phyloP scores from a whole-genome alignment of 2,113 vertebrate genomes.

The Typhlomys cinereus region DNA sequence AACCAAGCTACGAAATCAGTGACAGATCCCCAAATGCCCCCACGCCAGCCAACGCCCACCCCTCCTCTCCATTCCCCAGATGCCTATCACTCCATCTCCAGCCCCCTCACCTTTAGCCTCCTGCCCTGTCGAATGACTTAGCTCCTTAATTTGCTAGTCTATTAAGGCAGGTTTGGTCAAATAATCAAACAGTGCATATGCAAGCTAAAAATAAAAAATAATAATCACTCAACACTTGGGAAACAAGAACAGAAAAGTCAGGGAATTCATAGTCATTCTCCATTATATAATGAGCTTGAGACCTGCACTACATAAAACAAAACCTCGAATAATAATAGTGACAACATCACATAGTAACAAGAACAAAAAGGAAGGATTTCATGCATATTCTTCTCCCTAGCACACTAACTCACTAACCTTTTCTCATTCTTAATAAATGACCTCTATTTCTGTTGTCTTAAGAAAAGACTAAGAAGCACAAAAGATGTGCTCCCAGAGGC shows the following conservation, averaged over 20 bases:
- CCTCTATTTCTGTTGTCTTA: not conserved
- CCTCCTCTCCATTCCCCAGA: not conserved
- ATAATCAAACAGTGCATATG: not conserved
- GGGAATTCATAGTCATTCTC: too few relatives aligned
- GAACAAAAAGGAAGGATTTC: not conserved
- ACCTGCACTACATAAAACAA: not conserved
- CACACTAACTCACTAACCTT: not conserved
- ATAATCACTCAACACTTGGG: not conserved
- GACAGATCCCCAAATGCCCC: conserved; percentile 64
- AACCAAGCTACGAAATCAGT: conserved; percentile 63
- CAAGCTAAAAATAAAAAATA: not conserved
- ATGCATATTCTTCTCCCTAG: not conserved
- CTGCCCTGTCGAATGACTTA: conserved; percentile 56
- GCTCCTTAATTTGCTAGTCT: not conserved
- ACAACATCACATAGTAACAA: too few relatives aligned
- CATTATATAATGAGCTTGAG: not conserved
- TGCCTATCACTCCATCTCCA: too few relatives aligned
- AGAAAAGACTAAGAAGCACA: not conserved
- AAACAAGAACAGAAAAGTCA: not conserved
- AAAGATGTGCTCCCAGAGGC: not conserved
- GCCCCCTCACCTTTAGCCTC: not conserved
- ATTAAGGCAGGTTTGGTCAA: not conserved
- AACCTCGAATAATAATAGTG: not conserved
- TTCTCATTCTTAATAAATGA: not conserved
- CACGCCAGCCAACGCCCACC: not conserved